Percentiles rank a stretch among this genome's conserved stretches.
These are phyloP conservation scores for Saturnia pavonia DNA, from an alignment of 2,888 invertebrate species.

Conservation along the genomic window DNA sequence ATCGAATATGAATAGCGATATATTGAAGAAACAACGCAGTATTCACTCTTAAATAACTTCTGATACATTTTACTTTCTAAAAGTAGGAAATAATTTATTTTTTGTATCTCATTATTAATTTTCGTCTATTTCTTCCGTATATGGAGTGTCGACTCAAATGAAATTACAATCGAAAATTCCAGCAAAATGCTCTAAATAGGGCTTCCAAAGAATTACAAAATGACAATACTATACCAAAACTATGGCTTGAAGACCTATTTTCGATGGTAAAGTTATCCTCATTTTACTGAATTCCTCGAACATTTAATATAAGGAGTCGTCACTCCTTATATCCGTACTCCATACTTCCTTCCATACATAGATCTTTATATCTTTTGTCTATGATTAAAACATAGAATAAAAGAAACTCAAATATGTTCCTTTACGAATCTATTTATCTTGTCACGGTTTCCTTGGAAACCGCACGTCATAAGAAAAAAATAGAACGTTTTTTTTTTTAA, in stretches of 20 bases:
- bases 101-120: neutral
- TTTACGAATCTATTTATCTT: slow-evolving; percentile 15
- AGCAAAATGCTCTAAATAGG: neutral
- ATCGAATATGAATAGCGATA: neutral
- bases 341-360: neutral
- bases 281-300: neutral
- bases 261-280: neutral
- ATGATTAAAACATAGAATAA: slow-evolving; percentile 21
- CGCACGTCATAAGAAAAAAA: neutral
- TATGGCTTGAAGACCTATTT: neutral
- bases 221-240: neutral
- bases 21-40: neutral
- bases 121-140: neutral
- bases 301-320: neutral
- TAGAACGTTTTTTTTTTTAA: neutral
- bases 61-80: neutral
- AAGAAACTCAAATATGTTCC: slow-evolving; percentile 6
- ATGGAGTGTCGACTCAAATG: neutral
- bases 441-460: neutral
- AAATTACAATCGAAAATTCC: neutral
- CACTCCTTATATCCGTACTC: neutral
- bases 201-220: too few species aligned
- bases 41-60: neutral
- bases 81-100: neutral
- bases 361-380: slow-evolving; percentile 24